Conservation (phyloP, 2,113 vertebrate genomes). For the Sprattus sprattus region DNA sequence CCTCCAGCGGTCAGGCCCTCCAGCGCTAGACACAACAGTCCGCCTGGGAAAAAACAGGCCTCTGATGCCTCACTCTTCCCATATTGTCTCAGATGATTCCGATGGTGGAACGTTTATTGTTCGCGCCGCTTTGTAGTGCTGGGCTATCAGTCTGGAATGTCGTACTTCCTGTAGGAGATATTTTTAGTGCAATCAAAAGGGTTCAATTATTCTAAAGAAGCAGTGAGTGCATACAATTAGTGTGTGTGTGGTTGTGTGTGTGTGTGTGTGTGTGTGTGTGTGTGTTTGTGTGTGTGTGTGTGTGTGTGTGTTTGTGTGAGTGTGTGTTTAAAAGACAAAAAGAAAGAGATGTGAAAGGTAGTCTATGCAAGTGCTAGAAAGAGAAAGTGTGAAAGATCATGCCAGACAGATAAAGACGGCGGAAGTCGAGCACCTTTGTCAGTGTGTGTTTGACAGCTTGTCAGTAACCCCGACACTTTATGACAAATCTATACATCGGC, state of each 20-base stretch:
- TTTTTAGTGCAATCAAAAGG: conserved; percentile 65
- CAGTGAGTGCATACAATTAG: conserved; percentile 38
- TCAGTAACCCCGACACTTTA: conserved; percentile 33
- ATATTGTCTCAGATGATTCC: conserved; percentile 75
- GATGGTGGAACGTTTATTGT: conserved; percentile 69
- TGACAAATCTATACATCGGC: conserved; percentile 48
- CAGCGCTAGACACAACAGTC: conserved; percentile 76
- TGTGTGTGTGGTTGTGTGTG: conserved; percentile 19
- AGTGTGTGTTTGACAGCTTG: conserved; percentile 25
- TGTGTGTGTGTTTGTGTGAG: background rate
- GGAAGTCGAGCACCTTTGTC: conserved; percentile 8
- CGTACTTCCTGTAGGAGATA: conserved; percentile 67
- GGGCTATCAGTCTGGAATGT: conserved; percentile 64
- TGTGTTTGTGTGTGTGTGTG: background rate
- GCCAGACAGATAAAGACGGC: background rate
- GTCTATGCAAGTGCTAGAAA: background rate
- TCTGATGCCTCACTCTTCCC: conserved; percentile 68
- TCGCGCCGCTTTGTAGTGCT: conserved; percentile 69
- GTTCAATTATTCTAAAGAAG: background rate
- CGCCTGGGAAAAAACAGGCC: conserved; percentile 62
- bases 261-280: background rate
- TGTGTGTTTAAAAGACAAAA: background rate
- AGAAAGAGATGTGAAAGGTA: background rate
- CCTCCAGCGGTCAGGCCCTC: conserved; percentile 61
- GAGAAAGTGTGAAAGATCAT: background rate